Conservation (phyloP, 2,888 invertebrate species). For the Apamea sordens region DNA sequence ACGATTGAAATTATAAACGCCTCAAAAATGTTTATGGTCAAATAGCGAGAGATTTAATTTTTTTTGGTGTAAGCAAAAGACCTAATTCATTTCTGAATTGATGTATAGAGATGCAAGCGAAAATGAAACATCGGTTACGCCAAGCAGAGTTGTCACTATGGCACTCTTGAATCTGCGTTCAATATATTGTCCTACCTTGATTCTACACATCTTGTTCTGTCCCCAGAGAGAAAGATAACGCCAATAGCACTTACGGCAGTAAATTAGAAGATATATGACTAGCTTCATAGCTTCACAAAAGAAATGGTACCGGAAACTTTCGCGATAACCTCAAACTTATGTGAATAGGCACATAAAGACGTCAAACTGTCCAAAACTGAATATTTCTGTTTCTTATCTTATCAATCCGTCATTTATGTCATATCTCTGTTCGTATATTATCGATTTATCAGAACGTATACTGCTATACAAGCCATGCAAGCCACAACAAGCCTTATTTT, state of each 20-base stretch:
- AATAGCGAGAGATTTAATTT: neutral
- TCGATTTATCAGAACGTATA: slow-evolving; percentile 62
- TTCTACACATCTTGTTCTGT: slow-evolving; percentile 18
- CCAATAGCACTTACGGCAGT: slow-evolving; percentile 28
- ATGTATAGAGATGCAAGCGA: neutral
- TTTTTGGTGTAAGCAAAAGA: neutral
- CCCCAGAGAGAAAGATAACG: slow-evolving; percentile 5
- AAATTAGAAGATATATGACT: slow-evolving; percentile 42
- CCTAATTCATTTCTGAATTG: neutral
- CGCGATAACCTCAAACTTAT: slow-evolving; percentile 47
- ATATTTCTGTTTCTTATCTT: slow-evolving; percentile 60
- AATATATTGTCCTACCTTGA: slow-evolving; percentile 17
- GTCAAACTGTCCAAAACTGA: slow-evolving; percentile 50
- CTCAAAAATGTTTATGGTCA: neutral
- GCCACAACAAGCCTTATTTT: slow-evolving; percentile 18
- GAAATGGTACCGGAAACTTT: slow-evolving; percentile 46
- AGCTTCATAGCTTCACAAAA: slow-evolving; percentile 44
- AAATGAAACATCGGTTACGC: neutral
- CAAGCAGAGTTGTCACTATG: neutral
- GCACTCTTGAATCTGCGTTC: neutral
- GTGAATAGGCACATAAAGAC: slow-evolving; percentile 48
- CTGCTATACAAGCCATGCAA: too few species aligned
- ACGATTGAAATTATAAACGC: neutral
- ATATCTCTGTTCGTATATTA: slow-evolving; percentile 58
- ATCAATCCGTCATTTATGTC: slow-evolving; percentile 62